These are phyloP conservation scores for Siniperca undulata DNA, from an alignment of 2,797 vertebrate species.

Conservation along the genomic window DNA sequence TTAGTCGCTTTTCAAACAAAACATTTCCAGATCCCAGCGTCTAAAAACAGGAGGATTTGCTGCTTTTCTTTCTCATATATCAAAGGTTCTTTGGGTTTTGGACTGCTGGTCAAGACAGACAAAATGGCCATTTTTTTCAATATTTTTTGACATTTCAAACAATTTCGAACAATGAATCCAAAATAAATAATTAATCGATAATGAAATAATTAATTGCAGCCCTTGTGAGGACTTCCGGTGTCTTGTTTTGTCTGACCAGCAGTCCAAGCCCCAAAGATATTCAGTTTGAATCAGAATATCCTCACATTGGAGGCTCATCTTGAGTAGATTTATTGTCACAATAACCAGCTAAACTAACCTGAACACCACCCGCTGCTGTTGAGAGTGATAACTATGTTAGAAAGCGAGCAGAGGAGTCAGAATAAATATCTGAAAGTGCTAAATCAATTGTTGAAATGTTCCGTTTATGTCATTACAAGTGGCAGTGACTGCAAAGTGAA, in stretches of 20 bases:
- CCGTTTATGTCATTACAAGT: too few relatives aligned
- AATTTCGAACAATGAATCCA: background rate
- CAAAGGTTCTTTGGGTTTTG: background rate
- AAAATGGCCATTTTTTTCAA: background rate
- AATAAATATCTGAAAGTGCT: background rate
- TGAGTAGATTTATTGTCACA: background rate
- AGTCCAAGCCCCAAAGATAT: background rate
- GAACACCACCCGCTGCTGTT: slow-evolving; percentile 3
- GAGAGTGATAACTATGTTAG: background rate
- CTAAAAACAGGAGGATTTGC: background rate
- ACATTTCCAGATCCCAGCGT: background rate
- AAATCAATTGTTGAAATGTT: too few relatives aligned
- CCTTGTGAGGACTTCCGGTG: background rate
- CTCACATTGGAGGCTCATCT: background rate
- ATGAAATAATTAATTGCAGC: background rate
- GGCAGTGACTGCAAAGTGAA: background rate
- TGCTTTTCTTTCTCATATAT: background rate
- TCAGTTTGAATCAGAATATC: background rate
- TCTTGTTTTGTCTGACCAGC: background rate
- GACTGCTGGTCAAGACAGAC: background rate
- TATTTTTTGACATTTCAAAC: background rate
- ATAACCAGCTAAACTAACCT: background rate
- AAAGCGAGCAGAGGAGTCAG: background rate
- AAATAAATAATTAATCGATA: background rate
- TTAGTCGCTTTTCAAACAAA: background rate